phyloP scores from a whole-genome alignment of 92 coral and sea anemone species.

The Porites evermanni region DNA sequence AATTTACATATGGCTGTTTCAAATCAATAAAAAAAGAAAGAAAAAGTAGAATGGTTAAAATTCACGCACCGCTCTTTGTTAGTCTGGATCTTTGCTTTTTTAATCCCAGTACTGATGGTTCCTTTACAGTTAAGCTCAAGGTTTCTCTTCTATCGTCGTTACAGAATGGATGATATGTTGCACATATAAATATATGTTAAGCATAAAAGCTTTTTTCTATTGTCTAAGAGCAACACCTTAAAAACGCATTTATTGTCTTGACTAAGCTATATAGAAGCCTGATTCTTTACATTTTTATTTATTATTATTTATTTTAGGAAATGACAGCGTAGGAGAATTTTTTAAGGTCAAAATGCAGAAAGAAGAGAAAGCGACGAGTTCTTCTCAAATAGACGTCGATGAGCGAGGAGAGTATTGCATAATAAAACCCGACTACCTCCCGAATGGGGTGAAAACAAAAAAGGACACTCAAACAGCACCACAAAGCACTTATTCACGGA shows the following conservation, averaged over 20 bases:
- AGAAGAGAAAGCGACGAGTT: constrained; percentile 16
- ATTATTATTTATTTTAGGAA: constrained; percentile 3
- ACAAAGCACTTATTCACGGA: not conserved
- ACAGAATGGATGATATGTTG: too few species aligned
- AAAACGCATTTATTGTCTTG: not conserved
- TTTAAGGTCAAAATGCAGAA: not conserved
- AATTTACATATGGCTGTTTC: constrained; percentile 12
- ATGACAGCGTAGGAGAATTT: not conserved
- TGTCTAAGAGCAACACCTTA: not conserved
- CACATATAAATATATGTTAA: too few species aligned
- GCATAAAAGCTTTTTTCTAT: too few species aligned
- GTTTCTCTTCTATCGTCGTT: too few species aligned
- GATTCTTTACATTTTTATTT: not conserved
- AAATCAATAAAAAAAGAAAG: not conserved
- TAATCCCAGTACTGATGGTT: not conserved
- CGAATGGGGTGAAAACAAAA: not conserved
- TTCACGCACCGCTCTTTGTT: too few species aligned
- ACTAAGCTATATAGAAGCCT: too few species aligned
- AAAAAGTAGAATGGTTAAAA: not conserved
- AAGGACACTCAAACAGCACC: not conserved
- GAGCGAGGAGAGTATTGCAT: constrained; percentile 39
- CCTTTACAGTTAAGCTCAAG: not conserved
- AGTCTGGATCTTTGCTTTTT: too few species aligned
- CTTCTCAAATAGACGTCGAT: constrained; percentile 15
- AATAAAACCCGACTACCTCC: not conserved